phyloP scores from a whole-genome alignment of 2,797 vertebrate genomes.

The Sebastes minor region DNA sequence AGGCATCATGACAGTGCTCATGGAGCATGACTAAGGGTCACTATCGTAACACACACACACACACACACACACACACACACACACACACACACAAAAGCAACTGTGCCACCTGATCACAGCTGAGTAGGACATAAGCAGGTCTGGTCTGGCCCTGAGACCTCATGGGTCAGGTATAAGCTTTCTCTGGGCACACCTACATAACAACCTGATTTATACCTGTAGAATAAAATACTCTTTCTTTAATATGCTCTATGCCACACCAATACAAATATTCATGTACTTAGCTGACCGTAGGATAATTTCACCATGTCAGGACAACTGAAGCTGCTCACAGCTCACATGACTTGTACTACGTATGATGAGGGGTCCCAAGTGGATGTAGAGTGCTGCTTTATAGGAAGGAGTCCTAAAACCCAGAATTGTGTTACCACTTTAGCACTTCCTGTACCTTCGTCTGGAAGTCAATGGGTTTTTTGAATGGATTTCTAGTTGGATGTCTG shows the following conservation, averaged over 20 bases:
- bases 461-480: too few relatives aligned
- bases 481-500: too few relatives aligned
- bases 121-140: background rate
- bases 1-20: background rate
- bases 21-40: background rate
- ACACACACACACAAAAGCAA: too few relatives aligned
- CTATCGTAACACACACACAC: conserved; percentile 6
- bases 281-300: background rate
- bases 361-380: background rate
- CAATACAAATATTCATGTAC: background rate
- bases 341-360: background rate
- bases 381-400: too few relatives aligned
- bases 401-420: too few relatives aligned
- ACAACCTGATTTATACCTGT: background rate
- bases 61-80: background rate
- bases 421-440: too few relatives aligned
- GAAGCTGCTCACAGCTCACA: background rate
- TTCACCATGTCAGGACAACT: background rate
- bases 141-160: background rate
- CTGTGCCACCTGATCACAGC: background rate
- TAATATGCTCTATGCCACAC: background rate
- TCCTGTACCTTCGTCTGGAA: too few relatives aligned
- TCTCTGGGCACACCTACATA: background rate
- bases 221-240: background rate
- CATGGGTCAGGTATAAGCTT: background rate